phyloP scores from a whole-genome alignment of 2,797 vertebrate species.

The Simalia tracyae region DNA sequence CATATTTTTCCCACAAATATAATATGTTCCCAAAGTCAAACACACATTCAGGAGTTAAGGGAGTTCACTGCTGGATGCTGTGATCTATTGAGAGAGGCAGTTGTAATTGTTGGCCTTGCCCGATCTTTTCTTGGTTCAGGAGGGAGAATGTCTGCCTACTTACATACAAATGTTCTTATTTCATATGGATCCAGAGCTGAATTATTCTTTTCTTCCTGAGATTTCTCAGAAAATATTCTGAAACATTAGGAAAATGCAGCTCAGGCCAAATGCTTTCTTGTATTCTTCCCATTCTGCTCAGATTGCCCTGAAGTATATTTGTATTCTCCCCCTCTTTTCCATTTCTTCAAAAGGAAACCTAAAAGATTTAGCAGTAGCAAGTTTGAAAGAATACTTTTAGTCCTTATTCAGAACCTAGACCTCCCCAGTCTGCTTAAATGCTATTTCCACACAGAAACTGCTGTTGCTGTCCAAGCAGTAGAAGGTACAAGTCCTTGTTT shows the following conservation, averaged over 20 bases:
- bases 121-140: conserved; percentile 32
- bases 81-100: conserved; percentile 24
- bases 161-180: background rate
- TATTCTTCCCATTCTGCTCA: background rate
- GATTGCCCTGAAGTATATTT: background rate
- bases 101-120: conserved; percentile 41
- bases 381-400: background rate
- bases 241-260: background rate
- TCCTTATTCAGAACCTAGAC: background rate
- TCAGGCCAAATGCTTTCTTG: background rate
- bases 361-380: background rate
- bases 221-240: background rate
- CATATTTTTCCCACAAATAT: conserved; percentile 33
- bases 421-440: background rate
- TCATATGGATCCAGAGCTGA: background rate
- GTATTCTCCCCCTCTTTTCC: background rate
- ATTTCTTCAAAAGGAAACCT: background rate
- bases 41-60: background rate
- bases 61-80: conserved; percentile 30
- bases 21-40: conserved; percentile 25
- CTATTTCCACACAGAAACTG: background rate
- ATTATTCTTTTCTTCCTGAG: background rate
- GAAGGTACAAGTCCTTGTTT: background rate
- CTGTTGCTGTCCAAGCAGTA: background rate
- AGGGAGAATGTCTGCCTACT: background rate